phyloP scores from a whole-genome alignment of 2,888 invertebrate genomes.

The Iphiclides podalirius region DNA sequence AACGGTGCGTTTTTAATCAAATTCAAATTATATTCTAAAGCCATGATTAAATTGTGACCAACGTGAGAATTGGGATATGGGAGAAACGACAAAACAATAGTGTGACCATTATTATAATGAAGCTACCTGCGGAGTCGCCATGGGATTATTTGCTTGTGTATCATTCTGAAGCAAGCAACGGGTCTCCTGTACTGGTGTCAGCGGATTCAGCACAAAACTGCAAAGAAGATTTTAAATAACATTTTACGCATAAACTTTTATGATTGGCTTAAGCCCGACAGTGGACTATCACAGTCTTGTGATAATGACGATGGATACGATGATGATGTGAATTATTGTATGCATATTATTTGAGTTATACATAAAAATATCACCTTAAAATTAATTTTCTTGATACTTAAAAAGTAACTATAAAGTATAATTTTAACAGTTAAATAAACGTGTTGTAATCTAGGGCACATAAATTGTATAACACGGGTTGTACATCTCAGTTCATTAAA shows the following conservation, averaged over 20 bases:
- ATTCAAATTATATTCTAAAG: not conserved
- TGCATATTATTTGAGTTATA: not conserved
- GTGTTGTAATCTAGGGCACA: not conserved
- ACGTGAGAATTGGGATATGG: conserved; percentile 14
- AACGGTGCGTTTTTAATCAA: not conserved
- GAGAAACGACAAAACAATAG: conserved; percentile 4
- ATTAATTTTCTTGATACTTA: not conserved
- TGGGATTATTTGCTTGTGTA: conserved; percentile 93
- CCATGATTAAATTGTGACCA: not conserved
- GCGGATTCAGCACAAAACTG: conserved; percentile 95
- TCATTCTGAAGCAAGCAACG: conserved; percentile 95
- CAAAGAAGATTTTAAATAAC: conserved; percentile 42
- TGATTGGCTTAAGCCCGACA: too few relatives aligned
- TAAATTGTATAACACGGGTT: not conserved
- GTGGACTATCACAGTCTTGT: too few relatives aligned
- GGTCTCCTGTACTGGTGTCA: conserved; percentile 95
- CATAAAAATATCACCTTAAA: not conserved
- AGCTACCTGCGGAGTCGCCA: conserved; percentile 85
- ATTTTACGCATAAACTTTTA: not conserved
- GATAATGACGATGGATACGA: too few relatives aligned
- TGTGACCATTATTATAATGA: conserved; percentile 7
- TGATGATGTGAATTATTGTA: too few relatives aligned
- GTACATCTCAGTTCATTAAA: too few relatives aligned
- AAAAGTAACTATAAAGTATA: not conserved
- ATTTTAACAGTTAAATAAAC: not conserved